Evolutionary conservation across 1,140 invertebrate genomes (phyloP).

Genomic region (Antheraea pernyi): DNA sequence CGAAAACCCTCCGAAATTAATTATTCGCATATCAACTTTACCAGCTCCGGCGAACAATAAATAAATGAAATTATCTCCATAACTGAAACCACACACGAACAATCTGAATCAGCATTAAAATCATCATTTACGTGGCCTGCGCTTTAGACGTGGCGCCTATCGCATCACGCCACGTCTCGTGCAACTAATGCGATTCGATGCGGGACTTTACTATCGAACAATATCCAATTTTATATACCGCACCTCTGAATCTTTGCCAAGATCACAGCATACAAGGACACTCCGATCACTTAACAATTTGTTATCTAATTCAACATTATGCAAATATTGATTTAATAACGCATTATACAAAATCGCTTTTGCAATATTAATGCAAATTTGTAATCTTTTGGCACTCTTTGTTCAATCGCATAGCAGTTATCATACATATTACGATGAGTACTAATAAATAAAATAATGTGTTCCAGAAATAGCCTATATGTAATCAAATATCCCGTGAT

Average conservation of each 20-base stretch:
- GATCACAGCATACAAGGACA: background rate
- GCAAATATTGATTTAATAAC: background rate
- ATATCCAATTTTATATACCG: slow-evolving; percentile 40
- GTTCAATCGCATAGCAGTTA: too few relatives aligned
- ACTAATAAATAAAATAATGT: too few relatives aligned
- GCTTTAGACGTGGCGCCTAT: slow-evolving; percentile 26
- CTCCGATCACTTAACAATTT: too few relatives aligned
- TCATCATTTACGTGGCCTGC: slow-evolving; percentile 12
- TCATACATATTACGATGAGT: too few relatives aligned
- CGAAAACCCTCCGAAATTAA: too few relatives aligned
- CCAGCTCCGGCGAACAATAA: background rate
- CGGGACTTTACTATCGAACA: slow-evolving; percentile 40
- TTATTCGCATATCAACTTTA: too few relatives aligned
- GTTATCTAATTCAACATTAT: background rate
- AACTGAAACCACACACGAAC: slow-evolving; percentile 30
- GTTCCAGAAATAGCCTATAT: too few relatives aligned
- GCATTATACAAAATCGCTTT: background rate
- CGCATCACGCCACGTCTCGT: slow-evolving; percentile 21
- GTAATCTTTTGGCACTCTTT: too few relatives aligned
- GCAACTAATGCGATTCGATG: slow-evolving; percentile 42
- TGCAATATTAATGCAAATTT: too few relatives aligned
- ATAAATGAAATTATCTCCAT: background rate
- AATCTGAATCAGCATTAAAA: slow-evolving; percentile 25
- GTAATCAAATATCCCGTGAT: too few relatives aligned
- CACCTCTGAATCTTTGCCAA: slow-evolving; percentile 17